Base-by-base conservation (phyloP, 2,113 vertebrate genomes). In the Spea bombifrons region DNA sequence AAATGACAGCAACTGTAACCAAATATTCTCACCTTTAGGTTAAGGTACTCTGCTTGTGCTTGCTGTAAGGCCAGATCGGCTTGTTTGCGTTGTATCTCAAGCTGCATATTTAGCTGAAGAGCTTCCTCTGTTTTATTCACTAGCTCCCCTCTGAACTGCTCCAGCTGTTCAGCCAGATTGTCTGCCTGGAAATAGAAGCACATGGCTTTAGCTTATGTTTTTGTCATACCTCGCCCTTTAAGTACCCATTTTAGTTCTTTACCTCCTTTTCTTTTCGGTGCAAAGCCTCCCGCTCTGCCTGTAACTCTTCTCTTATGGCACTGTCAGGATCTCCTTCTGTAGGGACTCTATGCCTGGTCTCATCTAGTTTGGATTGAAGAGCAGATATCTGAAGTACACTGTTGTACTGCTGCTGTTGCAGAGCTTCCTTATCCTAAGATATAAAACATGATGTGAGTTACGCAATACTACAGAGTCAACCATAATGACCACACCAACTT, bases 341-440 rank as follows among this genome's bases (percentile, higher is more conserved):
- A 5, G 89, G 89, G 66, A 92, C 82, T 49, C 88, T 88, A 81
- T 94, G 90, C 52, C 86, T 89, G 0, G 88, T 89, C 87, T 96
- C 95, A 73, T 95, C 94, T 64, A 94, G 64, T 66, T 92, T 94
- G 5, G 95, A 93, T 83, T 95, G 95, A 15, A 96, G 84, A 2
- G 92, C 90, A 2, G 97, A 96, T 71, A 93, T 93, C 83, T 94
- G 94, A 16, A 95, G 90, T 67, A 93, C 88, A 85, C 92, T 92
- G 3, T 89, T 89, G 83, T 91, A 89, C 76, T 94, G 94, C 78
- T 95, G 94, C 78, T 96, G 92, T 77, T 95, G 93, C 50, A 97
- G 78, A 0, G 90, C 91, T 72, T 95, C 95, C 74, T 94, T 95
- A 81, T 97, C 95, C 97, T 99, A 84, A 69, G 68, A 71, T 0